Conservation (phyloP, 2,113 vertebrate genomes). For the Acanthisitta chloris region DNA sequence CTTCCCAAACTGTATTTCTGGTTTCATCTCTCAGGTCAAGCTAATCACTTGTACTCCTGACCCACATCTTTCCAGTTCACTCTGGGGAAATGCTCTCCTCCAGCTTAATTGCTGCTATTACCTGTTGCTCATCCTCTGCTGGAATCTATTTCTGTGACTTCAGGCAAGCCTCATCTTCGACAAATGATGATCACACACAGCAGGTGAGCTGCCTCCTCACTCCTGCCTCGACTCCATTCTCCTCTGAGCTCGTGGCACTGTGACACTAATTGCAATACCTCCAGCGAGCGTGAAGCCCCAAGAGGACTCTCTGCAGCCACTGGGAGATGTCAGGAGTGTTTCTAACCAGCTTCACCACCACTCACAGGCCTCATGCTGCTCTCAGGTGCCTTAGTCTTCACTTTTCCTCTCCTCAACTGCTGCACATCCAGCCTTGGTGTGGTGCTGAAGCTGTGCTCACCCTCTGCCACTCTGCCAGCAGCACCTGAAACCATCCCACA, state of each 20-base stretch:
- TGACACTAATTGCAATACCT: not conserved
- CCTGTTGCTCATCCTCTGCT: not conserved
- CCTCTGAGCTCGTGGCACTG: not conserved
- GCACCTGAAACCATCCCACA: not conserved
- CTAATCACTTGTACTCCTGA: not conserved
- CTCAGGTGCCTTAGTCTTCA: not conserved
- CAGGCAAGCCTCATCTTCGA: not conserved
- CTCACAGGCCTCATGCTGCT: rapidly evolving
- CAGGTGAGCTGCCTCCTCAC: not conserved
- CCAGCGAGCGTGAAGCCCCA: not conserved
- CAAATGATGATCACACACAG: not conserved
- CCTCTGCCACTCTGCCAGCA: not conserved
- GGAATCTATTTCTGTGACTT: not conserved
- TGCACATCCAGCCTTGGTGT: not conserved
- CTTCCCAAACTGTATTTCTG: not conserved
- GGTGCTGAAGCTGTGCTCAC: not conserved
- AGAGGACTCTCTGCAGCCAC: not conserved
- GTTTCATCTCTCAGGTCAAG: not conserved
- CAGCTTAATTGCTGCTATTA: not conserved
- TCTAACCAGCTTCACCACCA: not conserved
- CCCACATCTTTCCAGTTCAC: not conserved
- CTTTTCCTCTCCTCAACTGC: not conserved
- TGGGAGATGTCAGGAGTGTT: not conserved
- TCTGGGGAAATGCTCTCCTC: not conserved
- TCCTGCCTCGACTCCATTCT: not conserved